Conservation (phyloP, 2,113 vertebrate genomes). For the Oceanodroma tethys region DNA sequence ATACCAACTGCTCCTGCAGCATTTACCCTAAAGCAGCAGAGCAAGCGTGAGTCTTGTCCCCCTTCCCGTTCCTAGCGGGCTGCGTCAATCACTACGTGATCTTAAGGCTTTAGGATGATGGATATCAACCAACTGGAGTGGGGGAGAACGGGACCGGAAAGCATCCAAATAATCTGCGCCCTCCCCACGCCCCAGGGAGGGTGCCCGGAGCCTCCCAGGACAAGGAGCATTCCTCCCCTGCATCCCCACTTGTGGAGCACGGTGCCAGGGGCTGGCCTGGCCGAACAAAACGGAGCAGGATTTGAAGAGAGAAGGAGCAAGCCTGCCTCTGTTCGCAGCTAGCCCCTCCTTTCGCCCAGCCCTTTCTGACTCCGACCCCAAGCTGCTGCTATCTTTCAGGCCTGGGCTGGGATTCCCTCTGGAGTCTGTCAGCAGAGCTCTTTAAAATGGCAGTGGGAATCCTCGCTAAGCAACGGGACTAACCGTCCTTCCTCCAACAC, state of each 20-base stretch:
- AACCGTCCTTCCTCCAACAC: neutral
- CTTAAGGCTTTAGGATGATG: neutral
- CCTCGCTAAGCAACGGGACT: neutral
- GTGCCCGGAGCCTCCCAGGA: neutral
- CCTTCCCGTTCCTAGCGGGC: neutral
- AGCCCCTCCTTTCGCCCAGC: neutral
- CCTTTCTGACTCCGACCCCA: neutral
- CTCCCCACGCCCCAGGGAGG: neutral
- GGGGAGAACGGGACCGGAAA: neutral
- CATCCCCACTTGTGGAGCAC: neutral
- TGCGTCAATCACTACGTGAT: neutral
- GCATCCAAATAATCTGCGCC: neutral
- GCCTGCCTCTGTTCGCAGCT: neutral
- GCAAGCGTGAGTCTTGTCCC: neutral
- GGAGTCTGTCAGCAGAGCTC: neutral
- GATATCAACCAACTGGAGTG: neutral
- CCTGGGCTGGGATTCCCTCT: neutral
- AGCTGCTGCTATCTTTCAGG: neutral
- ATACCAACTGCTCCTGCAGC: neutral
- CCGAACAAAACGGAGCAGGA: neutral
- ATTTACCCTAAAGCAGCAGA: neutral
- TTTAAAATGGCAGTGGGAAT: neutral
- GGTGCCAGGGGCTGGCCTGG: neutral
- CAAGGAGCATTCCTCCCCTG: neutral
- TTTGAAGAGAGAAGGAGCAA: neutral